phyloP scores from a whole-genome alignment of 2,888 invertebrate species.

The Mesorhabditis sp. region DNA sequence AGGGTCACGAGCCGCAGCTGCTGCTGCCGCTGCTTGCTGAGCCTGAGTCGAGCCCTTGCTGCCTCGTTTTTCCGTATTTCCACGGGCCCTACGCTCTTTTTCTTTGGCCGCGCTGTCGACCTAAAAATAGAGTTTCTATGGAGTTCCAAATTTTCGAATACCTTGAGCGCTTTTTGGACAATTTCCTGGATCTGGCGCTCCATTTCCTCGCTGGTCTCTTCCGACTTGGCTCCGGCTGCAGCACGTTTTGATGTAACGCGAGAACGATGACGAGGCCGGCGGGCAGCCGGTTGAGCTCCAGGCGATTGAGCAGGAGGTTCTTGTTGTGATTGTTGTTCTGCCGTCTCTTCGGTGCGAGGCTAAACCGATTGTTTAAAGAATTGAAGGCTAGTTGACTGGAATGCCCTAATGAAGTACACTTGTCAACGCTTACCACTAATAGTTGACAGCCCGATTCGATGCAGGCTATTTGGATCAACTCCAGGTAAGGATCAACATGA shows the following conservation, averaged over 20 bases:
- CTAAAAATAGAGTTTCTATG: slow-evolving; percentile 13
- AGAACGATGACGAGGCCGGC: slow-evolving; percentile 12
- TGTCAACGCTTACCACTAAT: background rate
- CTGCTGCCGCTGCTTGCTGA: background rate
- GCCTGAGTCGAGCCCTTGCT: background rate
- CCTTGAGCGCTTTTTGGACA: slow-evolving; percentile 26
- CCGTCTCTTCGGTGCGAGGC: background rate
- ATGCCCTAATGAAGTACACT: too few relatives aligned
- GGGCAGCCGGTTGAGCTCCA: background rate
- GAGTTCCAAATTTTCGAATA: background rate
- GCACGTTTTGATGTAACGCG: slow-evolving; percentile 18
- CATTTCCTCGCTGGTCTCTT: slow-evolving; percentile 30
- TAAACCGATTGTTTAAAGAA: background rate
- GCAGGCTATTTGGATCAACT: slow-evolving; percentile 9
- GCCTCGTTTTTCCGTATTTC: slow-evolving; percentile 8
- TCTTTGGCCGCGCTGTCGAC: slow-evolving; percentile 37
- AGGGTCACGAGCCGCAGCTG: background rate
- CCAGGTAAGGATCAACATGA: slow-evolving; percentile 8
- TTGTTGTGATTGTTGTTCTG: background rate
- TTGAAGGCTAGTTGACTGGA: background rate
- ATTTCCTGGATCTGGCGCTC: slow-evolving; percentile 34
- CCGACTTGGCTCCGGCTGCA: slow-evolving; percentile 18
- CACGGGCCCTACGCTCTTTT: slow-evolving; percentile 34
- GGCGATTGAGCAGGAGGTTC: background rate
- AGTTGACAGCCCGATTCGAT: slow-evolving; percentile 5